Percentiles rank a stretch among this genome's conserved stretches.
phyloP scores from a whole-genome alignment of 1,140 invertebrate genomes.

The Caenorhabditis remanei region DNA sequence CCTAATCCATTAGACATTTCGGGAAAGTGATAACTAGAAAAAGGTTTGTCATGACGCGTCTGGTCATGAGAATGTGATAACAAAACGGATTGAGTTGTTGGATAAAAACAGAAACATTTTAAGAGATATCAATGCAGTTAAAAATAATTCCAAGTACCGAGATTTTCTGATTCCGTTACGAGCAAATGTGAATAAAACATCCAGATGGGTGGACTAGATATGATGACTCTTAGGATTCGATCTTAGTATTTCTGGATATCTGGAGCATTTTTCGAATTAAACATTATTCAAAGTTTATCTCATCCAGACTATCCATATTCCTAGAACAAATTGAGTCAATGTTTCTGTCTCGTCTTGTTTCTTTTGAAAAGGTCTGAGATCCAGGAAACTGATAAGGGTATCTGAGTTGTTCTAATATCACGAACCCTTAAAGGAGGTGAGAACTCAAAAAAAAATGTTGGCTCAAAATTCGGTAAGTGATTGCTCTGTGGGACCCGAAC shows the following conservation, averaged over 20 bases:
- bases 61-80: neutral
- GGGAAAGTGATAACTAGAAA: slow-evolving; percentile 30
- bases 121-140: neutral
- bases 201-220: neutral
- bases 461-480: no score
- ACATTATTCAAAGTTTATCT: no score
- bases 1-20: slow-evolving; percentile 38
- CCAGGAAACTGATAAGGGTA: no score
- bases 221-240: neutral
- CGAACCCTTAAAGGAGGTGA: no score
- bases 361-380: neutral
- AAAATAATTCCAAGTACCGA: neutral
- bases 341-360: neutral
- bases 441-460: no score
- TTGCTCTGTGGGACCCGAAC: no score
- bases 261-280: no score
- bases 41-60: slow-evolving; percentile 22
- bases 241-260: no score
- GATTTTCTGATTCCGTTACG: neutral
- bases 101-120: neutral
- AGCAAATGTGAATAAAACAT: neutral
- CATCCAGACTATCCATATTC: no score
- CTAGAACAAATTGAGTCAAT: neutral
- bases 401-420: no score
- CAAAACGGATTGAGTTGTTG: slow-evolving; percentile 3